Evolutionary conservation across 2,888 invertebrate genomes (phyloP), one percentile per base, ranked within the genome.

Genomic region (Amblyjoppa proteus): DNA sequence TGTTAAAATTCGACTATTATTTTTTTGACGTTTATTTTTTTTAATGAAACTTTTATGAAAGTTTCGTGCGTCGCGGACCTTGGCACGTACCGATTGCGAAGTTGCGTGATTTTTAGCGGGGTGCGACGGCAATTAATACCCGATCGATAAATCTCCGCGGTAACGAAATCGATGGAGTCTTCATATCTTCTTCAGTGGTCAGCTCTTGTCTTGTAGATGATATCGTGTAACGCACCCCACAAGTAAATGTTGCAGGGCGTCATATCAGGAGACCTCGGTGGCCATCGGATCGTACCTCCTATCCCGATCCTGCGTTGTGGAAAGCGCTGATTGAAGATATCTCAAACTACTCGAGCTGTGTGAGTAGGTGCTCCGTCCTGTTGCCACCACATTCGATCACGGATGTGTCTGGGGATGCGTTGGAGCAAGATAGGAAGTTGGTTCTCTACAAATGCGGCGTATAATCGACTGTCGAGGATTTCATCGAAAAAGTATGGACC

Each of bases 251-350:
- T 85, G 1, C 61, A 70, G 16, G 81, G 78, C 20, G 73, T 70
- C 58, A 80, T 70, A 71, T 86, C 85, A 4, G 80, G 80, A 1
- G 84, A 85, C 9, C 84, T 53, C 6, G 85, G 61, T 11, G 85
- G 80, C 79, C 84, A 84, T 1, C 20, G 13, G 9, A 74, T 49
- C 16, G 69, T 9, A 2, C 74, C 81, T 4, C 56, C 20, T 13
- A 53, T 16, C 2, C 75, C 81, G 41, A 81, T 74, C 75, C 68
- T 76, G 2, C 58, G n/a, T 25, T 68, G 53, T 28, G 38, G 66
- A 11, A 69, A 74, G 1, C n/a, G 5, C 2, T 25, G 56, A 25
- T 56, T 25, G 0, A 70, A 51, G 13, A 70, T 31, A 0, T 6
- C 25, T 1, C 31, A 38, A 2, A 38, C 38, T 1, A 11, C 34